Percentiles rank a stretch among this genome's conserved stretches.
Evolutionary conservation across 1,140 invertebrate species (phyloP).

Genomic region (Hycleus phaleratus): DNA sequence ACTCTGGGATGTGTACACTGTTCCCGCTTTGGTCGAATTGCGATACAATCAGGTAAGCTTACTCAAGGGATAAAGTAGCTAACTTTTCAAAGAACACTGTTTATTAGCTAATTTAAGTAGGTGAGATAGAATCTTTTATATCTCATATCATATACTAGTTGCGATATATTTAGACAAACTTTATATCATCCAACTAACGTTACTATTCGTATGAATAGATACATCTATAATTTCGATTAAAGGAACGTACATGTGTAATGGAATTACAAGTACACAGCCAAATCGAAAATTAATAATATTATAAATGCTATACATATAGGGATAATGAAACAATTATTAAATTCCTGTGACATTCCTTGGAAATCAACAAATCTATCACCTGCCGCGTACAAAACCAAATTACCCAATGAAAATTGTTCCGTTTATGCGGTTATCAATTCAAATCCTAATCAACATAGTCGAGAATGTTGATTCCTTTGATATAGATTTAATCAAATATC

Average conservation of each 20-base stretch:
- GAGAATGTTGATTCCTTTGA: neutral
- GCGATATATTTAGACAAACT: constrained; percentile 2
- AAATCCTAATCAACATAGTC: constrained; percentile 2
- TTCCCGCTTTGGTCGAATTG: constrained; percentile 16
- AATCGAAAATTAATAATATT: neutral
- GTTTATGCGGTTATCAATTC: constrained; percentile 2
- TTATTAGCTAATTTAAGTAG: constrained; percentile 22
- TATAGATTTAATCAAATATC: no score
- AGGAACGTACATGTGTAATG: neutral
- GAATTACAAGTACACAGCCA: neutral
- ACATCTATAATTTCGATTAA: no score
- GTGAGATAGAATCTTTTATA: constrained; percentile 17
- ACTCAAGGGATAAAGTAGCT: constrained; percentile 15
- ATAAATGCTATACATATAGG: neutral
- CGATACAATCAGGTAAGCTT: constrained; percentile 23
- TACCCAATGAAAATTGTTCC: constrained; percentile 4
- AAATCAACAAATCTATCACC: constrained; percentile 13
- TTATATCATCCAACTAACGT: constrained; percentile 3
- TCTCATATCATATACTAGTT: constrained; percentile 2
- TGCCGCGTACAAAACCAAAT: constrained; percentile 14
- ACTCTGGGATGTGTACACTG: constrained; percentile 19
- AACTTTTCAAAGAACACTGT: constrained; percentile 22
- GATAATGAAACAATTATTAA: constrained; percentile 9
- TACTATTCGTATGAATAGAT: neutral
- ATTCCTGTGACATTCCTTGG: constrained; percentile 16